Conservation (phyloP, 2,113 vertebrate species). For the Baryphthengus martii region DNA sequence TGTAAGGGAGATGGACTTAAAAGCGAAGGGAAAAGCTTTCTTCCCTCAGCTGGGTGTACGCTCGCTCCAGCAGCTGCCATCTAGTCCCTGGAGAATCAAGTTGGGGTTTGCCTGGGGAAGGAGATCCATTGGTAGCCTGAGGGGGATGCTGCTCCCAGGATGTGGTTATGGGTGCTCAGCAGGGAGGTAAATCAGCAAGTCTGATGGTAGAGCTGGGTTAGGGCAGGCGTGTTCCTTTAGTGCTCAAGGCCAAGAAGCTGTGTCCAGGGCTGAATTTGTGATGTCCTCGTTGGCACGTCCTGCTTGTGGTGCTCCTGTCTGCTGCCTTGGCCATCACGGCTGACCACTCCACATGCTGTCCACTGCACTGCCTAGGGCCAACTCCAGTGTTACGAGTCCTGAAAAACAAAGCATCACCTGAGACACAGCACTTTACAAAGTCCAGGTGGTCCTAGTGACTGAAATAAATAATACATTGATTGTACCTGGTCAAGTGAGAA, state of each 20-base stretch:
- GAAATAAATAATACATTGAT: neutral
- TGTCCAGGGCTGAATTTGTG: neutral
- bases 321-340: accelerated
- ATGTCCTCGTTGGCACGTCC: neutral
- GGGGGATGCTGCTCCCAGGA: neutral
- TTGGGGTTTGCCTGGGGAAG: neutral
- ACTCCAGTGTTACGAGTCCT: neutral
- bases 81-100: neutral
- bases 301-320: neutral
- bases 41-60: neutral
- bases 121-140: neutral
- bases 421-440: neutral
- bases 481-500: neutral
- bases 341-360: accelerated
- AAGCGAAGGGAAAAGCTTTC: neutral
- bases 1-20: neutral
- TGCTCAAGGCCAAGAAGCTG: neutral
- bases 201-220: neutral
- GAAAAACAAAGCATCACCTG: neutral
- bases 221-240: neutral
- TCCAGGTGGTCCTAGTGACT: neutral
- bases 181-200: neutral
- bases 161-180: neutral
- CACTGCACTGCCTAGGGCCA: neutral
- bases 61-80: neutral